phyloP scores from a whole-genome alignment of 2,113 vertebrate species.

The Mus pahari region DNA sequence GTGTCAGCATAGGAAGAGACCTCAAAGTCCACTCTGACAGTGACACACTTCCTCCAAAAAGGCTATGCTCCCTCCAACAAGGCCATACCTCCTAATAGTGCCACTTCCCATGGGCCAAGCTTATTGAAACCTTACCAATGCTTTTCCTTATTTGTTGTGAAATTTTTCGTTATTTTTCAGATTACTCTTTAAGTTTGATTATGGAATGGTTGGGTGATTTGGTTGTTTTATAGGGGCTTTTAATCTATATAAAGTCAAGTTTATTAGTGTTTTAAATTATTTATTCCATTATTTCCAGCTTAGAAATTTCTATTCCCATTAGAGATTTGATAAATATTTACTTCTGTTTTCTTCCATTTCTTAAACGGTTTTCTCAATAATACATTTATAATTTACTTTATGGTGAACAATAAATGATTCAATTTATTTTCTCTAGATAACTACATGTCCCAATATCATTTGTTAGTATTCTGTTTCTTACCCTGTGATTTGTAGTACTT shows the following conservation, averaged over 20 bases:
- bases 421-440: background rate
- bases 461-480: slow-evolving; percentile 40
- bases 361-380: slow-evolving; percentile 26
- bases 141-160: slow-evolving; percentile 43
- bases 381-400: slow-evolving; percentile 34
- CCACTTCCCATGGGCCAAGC: no score
- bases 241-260: slow-evolving; percentile 32
- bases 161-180: slow-evolving; percentile 24
- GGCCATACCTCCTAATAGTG: no score
- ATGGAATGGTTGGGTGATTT: slow-evolving; percentile 2
- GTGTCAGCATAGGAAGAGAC: no score
- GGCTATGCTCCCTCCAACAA: no score
- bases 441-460: slow-evolving; percentile 5
- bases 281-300: slow-evolving; percentile 55
- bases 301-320: slow-evolving; percentile 41
- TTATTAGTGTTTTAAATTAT: slow-evolving; percentile 44
- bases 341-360: slow-evolving; percentile 39
- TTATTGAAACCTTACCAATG: background rate
- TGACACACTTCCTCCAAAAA: no score
- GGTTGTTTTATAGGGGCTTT: slow-evolving; percentile 1
- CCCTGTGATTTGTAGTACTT: slow-evolving; percentile 12
- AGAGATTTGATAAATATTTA: slow-evolving; percentile 53
- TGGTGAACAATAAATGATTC: background rate
- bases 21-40: background rate
- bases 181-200: slow-evolving; percentile 53